Conservation (phyloP, 2,113 vertebrate species). For the Mola mola region DNA sequence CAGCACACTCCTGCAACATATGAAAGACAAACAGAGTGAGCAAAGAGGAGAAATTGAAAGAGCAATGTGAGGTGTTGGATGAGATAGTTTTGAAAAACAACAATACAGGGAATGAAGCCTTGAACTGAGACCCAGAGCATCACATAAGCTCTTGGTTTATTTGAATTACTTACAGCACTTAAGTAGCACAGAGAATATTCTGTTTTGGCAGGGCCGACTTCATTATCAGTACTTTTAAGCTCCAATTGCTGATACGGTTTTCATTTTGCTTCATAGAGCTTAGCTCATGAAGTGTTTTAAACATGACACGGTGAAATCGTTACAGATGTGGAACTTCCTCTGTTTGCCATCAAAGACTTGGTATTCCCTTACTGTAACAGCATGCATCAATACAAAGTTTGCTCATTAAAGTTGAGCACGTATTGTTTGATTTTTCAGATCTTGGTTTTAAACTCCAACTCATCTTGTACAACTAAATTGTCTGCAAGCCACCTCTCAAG, state of each 20-base stretch:
- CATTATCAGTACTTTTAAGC: background rate
- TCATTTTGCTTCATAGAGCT: too few relatives aligned
- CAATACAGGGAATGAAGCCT: constrained; percentile 27
- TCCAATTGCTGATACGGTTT: background rate
- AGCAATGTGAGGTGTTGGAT: constrained; percentile 38
- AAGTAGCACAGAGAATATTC: constrained; percentile 2
- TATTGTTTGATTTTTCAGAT: too few relatives aligned
- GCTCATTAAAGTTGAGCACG: too few relatives aligned
- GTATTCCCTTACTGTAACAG: too few relatives aligned
- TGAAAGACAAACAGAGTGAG: constrained; percentile 45
- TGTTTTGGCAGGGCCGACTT: constrained; percentile 16
- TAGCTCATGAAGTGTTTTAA: too few relatives aligned
- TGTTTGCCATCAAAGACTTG: too few relatives aligned
- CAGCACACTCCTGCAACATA: constrained; percentile 34
- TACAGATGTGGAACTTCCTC: too few relatives aligned
- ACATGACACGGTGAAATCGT: too few relatives aligned
- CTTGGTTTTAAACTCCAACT: too few relatives aligned
- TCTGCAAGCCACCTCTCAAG: too few relatives aligned
- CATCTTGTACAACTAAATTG: too few relatives aligned
- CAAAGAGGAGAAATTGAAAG: constrained; percentile 52
- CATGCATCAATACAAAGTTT: too few relatives aligned
- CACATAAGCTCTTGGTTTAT: constrained; percentile 22
- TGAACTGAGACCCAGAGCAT: constrained; percentile 25
- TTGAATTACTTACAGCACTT: constrained; percentile 23
- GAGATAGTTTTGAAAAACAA: constrained; percentile 47